Conservation (phyloP, 2,888 invertebrate genomes). For the Halictus ligatus region DNA sequence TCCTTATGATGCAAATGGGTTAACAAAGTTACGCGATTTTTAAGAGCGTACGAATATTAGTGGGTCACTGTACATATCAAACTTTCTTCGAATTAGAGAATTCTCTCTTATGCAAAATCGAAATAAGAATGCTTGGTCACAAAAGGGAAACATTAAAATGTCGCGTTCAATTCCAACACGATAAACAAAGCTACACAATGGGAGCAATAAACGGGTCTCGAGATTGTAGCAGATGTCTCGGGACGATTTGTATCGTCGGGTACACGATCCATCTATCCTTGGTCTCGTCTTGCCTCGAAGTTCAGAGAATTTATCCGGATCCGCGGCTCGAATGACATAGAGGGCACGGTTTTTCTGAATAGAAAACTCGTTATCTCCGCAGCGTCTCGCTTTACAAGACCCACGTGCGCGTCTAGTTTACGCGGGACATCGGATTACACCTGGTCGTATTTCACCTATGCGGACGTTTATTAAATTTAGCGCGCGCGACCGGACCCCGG, state of each 20-base stretch:
- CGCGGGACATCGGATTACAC: slow-evolving; percentile 63
- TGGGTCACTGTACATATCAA: too few relatives aligned
- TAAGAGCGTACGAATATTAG: too few relatives aligned
- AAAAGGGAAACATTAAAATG: too few relatives aligned
- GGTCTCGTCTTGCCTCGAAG: slow-evolving; percentile 19
- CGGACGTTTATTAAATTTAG: slow-evolving; percentile 62
- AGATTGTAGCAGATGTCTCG: background rate
- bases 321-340: slow-evolving; percentile 36
- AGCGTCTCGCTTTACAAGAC: slow-evolving; percentile 65
- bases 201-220: too few relatives aligned
- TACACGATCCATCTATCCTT: slow-evolving; percentile 15
- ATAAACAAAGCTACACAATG: too few relatives aligned
- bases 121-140: too few relatives aligned
- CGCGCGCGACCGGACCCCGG: slow-evolving; percentile 25
- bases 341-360: slow-evolving; percentile 59
- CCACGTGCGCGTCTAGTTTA: slow-evolving; percentile 66
- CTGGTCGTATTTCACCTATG: slow-evolving; percentile 65
- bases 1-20: too few relatives aligned
- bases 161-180: too few relatives aligned
- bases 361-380: slow-evolving; percentile 60
- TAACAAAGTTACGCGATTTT: too few relatives aligned
- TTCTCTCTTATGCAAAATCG: background rate
- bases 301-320: slow-evolving; percentile 51
- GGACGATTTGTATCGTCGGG: slow-evolving; percentile 12
- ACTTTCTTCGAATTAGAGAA: background rate